Base-by-base conservation (phyloP, 2,113 vertebrate species). In the Tor tambroides region DNA sequence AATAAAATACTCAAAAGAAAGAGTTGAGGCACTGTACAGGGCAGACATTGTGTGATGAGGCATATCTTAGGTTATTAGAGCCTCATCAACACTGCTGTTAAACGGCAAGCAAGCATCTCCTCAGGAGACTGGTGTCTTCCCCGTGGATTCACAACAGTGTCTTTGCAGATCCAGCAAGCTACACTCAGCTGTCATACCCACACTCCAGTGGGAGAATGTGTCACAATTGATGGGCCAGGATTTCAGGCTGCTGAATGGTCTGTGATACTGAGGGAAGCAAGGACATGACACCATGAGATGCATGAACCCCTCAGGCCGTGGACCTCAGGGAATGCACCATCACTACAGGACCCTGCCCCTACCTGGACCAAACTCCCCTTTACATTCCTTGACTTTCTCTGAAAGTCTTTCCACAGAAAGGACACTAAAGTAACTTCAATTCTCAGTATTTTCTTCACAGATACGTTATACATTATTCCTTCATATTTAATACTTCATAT, bases 31-130 rank as follows among this genome's bases (percentile, higher is more conserved):
- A 38, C 10, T 35, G 8, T 38, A 38, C 69, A 41, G 21, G 19
- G 17, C 67, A 69, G 17, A 17, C 15, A 32, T 35, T 69, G 67
- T 35, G 15, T 69, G 67, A 35, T 69, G 7, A 71, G 63, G 63
- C 12, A 28, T 19, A 71, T 35, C 30, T 19, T 71, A 19, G 15
- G 30, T 35, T 19, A 35, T 71, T 71, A 19, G 30, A 32, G 28
- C 14, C 71, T 41, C 19, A 74, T n/a, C 38, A 74, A 10, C 38
- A 74, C 71, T 74, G 71, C 38, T n/a, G 71, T 41, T 74, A 74
- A 74, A 74, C 12, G 10, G 35, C 21, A 74, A 74, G 11, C 4
- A 74, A 41, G 38, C 19, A n/a, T 74, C 5, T n/a, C 9, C 21
- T 74, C 23, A 6, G 71, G 35, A 43, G 38, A n/a, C 21, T 74